These are phyloP conservation scores for Tholera decimalis DNA, from an alignment of 2,888 invertebrate species.

Conservation along the genomic window DNA sequence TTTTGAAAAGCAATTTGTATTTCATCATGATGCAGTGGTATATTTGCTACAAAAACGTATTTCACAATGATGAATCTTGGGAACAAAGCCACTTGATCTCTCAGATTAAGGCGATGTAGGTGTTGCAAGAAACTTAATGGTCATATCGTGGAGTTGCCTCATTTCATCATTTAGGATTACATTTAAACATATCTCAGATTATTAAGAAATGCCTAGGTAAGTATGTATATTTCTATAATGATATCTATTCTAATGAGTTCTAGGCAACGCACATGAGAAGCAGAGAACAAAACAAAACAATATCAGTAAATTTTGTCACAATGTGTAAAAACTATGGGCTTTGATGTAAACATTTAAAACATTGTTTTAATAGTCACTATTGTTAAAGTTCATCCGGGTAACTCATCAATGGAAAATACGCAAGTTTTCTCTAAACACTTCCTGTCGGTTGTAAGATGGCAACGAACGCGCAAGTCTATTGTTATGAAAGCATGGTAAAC, in stretches of 20 bases:
- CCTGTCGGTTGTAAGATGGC: conserved; percentile 73
- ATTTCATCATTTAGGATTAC: conserved; percentile 50
- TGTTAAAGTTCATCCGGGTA: conserved; percentile 70
- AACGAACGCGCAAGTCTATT: conserved; percentile 73
- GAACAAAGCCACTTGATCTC: conserved; percentile 47
- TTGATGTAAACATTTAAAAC: conserved; percentile 37
- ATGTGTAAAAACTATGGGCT: conserved; percentile 15
- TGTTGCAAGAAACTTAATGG: conserved; percentile 51
- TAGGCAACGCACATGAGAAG: conserved; percentile 8
- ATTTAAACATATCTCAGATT: conserved; percentile 27
- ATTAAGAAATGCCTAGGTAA: conserved; percentile 31
- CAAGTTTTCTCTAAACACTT: conserved; percentile 78
- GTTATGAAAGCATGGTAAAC: conserved; percentile 53
- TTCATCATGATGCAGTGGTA: conserved; percentile 50
- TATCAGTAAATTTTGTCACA: conserved; percentile 14
- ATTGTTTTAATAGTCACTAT: conserved; percentile 60
- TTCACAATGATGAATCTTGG: conserved; percentile 56
- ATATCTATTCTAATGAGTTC: conserved; percentile 26
- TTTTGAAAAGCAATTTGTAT: conserved; percentile 56
- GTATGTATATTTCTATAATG: conserved; percentile 21
- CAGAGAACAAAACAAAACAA: conserved; percentile 28
- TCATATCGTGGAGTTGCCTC: conserved; percentile 41
- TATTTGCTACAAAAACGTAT: conserved; percentile 43
- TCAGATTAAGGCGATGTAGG: conserved; percentile 45
- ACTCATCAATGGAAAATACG: conserved; percentile 67